phyloP scores from a whole-genome alignment of 1,140 invertebrate genomes.

The Pseudoatta argentina region DNA sequence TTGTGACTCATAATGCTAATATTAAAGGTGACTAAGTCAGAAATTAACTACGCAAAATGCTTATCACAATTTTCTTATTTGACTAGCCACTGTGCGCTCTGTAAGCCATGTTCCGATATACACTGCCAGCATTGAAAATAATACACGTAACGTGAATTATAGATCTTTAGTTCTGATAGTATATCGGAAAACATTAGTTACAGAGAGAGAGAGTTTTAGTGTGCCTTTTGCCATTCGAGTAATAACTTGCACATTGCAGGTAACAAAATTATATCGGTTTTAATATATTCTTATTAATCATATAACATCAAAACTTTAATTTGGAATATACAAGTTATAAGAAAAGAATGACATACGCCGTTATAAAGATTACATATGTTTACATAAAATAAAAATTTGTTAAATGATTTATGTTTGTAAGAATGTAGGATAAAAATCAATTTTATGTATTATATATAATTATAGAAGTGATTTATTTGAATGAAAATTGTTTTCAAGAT shows the following conservation, averaged over 20 bases:
- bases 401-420: background rate
- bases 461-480: background rate
- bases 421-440: background rate
- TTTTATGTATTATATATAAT: background rate
- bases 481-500: background rate
- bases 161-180: too few species aligned
- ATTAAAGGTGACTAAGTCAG: background rate
- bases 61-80: background rate
- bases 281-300: background rate
- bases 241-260: background rate
- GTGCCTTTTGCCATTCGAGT: background rate
- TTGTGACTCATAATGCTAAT: constrained; percentile 9
- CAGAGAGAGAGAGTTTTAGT: background rate
- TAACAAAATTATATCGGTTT: background rate
- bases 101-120: too few species aligned
- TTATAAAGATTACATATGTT: too few species aligned
- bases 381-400: background rate
- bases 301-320: background rate
- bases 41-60: background rate
- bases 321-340: background rate
- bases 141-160: too few species aligned
- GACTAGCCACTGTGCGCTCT: background rate
- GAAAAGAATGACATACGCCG: background rate
- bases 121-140: too few species aligned
- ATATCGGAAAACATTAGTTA: background rate